A percentile compares a stretch with the other conserved stretches of the same genome.
phyloP scores from a whole-genome alignment of 2,888 invertebrate species.

The Pollenia amentaria region DNA sequence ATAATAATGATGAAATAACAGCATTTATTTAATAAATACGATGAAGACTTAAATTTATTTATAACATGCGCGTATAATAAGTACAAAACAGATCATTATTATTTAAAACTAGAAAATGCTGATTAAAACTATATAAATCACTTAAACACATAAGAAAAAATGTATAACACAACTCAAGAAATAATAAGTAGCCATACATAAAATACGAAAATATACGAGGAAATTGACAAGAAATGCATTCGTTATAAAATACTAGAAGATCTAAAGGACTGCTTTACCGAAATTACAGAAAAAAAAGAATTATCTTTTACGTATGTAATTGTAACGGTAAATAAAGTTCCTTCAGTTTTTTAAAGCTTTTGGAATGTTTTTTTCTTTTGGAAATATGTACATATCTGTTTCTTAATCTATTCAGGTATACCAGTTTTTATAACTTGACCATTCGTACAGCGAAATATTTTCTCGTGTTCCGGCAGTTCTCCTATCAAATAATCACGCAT shows the following conservation, averaged over 20 bases:
- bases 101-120: conserved; percentile 44
- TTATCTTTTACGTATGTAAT: neutral
- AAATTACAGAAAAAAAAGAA: neutral
- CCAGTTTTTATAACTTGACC: conserved; percentile 80
- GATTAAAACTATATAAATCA: conserved; percentile 45
- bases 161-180: conserved; percentile 12
- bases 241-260: conserved; percentile 34
- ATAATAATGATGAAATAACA: neutral
- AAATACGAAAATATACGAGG: neutral
- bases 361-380: neutral
- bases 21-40: neutral
- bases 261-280: neutral
- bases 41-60: neutral
- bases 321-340: neutral
- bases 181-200: neutral
- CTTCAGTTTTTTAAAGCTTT: conserved; percentile 2
- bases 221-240: conserved; percentile 31
- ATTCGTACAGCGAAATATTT: conserved; percentile 87
- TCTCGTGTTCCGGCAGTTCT: conserved; percentile 89
- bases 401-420: conserved; percentile 80
- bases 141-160: conserved; percentile 18
- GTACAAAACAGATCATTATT: conserved; percentile 33
- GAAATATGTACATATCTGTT: neutral
- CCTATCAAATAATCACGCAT: conserved; percentile 91
- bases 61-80: conserved; percentile 34